Conservation (phyloP, 1,140 invertebrate species). For the Babylonia areolata region DNA sequence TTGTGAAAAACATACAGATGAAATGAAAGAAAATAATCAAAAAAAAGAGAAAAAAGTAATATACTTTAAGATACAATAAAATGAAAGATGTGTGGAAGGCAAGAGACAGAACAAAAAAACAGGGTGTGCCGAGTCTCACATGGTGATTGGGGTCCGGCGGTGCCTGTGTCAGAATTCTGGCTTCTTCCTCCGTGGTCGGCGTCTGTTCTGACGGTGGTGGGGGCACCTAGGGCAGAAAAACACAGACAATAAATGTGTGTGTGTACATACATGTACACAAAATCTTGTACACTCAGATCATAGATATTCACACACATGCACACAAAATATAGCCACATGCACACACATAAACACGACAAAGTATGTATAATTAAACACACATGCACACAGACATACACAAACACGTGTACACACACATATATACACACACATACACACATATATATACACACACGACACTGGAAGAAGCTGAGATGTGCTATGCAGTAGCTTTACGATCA, state of each 20-base stretch:
- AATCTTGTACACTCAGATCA: too few relatives aligned
- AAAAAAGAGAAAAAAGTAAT: background rate
- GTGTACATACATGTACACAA: too few relatives aligned
- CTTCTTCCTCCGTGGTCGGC: constrained; percentile 16
- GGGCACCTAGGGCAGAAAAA: background rate
- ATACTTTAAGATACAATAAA: background rate
- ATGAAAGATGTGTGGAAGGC: background rate
- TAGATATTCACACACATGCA: too few relatives aligned
- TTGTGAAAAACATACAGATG: too few relatives aligned
- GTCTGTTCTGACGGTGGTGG: constrained; percentile 25
- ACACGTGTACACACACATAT: too few relatives aligned
- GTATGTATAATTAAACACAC: too few relatives aligned
- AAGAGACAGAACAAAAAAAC: background rate
- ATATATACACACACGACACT: background rate
- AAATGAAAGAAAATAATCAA: background rate
- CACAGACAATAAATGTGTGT: background rate
- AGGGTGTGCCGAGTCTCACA: background rate
- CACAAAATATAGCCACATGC: too few relatives aligned
- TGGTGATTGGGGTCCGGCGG: background rate
- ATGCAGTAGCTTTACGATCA: too few relatives aligned
- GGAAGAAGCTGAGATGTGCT: too few relatives aligned
- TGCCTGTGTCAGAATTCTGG: background rate
- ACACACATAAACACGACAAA: too few relatives aligned
- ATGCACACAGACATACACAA: too few relatives aligned
- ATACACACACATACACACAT: too few relatives aligned